Conservation (phyloP, 2,797 vertebrate genomes). For the Otolemur crassicaudatus region DNA sequence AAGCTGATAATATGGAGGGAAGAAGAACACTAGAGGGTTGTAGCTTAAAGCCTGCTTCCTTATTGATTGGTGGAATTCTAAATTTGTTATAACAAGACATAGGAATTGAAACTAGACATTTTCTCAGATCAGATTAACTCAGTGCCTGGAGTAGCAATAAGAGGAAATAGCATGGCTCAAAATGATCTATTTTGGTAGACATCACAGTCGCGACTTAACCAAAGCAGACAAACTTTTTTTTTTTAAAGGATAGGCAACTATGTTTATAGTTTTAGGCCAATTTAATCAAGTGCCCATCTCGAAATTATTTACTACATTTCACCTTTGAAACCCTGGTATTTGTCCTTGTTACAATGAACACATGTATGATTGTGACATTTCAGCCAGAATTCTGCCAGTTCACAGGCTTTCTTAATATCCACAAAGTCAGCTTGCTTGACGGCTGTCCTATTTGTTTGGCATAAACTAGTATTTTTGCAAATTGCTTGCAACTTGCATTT, state of each 20-base stretch:
- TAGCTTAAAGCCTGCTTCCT: neutral
- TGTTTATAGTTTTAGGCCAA: neutral
- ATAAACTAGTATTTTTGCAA: neutral
- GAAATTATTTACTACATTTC: conserved; percentile 6
- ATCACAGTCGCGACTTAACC: neutral
- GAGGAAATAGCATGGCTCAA: neutral
- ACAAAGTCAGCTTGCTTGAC: neutral
- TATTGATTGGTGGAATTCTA: neutral
- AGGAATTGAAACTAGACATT: neutral
- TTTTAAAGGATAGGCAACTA: neutral
- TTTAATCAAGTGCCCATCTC: neutral
- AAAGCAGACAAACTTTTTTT: neutral
- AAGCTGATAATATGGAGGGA: neutral
- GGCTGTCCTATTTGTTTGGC: neutral
- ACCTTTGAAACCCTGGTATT: neutral
- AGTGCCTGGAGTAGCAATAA: neutral
- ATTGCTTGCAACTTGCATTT: neutral
- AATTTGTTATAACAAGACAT: neutral
- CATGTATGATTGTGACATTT: neutral
- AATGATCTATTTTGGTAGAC: neutral
- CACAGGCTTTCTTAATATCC: neutral
- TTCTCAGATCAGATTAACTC: neutral
- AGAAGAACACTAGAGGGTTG: neutral
- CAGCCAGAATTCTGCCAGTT: neutral
- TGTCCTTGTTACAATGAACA: neutral